Base-by-base conservation (phyloP, 2,888 invertebrate genomes). In the Tachina lurida region DNA sequence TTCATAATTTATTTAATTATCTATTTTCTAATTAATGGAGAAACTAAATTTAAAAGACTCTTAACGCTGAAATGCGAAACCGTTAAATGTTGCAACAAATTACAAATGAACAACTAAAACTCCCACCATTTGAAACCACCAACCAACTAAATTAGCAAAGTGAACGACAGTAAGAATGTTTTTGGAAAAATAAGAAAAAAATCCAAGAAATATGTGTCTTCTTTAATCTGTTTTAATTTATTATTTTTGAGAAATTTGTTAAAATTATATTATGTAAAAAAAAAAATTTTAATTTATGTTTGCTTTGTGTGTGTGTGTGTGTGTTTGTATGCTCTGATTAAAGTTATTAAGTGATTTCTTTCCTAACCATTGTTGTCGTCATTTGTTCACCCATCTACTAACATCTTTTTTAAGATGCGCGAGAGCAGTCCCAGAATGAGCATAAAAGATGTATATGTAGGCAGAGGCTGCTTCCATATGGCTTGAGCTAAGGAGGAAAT, bases 41-140 rank as follows among this genome's bases (percentile, higher is more conserved):
- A 77, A 78, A 84, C 68, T 78, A 78, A 78, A 74, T 78, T 74
- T 22, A 67, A 45, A 67, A 67, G 54, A 77, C 67, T 52, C 70
- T 17, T 67, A 13, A 12, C 15, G 52, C 22, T 81, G 15, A 47
- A 67, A 76, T 56, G 43, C 56, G 63, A 67, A 71, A 49, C 76
- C 83, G 83, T 86, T 83, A 86, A 83, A 73, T 83, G 67, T 68
- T 83, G 76, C 73, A 73, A 81, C 82, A 83, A 86, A 79, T 73
- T 63, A 31, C 31, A 31, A 31, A 62, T 63, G 73, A 73, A n/a
- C 9, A 39, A 79, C 73, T 68, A 17, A 77, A 86, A 86, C 86
- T 86, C 86, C 86, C 79, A 86, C 83, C 31, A 67, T 54, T 31
- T 31, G 43, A 41, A 74, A 43, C 31, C 52, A 17, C 49, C 45